Evolutionary conservation across 2,797 vertebrate species (phyloP).

Genomic region (Sebastes taczanowskii): DNA sequence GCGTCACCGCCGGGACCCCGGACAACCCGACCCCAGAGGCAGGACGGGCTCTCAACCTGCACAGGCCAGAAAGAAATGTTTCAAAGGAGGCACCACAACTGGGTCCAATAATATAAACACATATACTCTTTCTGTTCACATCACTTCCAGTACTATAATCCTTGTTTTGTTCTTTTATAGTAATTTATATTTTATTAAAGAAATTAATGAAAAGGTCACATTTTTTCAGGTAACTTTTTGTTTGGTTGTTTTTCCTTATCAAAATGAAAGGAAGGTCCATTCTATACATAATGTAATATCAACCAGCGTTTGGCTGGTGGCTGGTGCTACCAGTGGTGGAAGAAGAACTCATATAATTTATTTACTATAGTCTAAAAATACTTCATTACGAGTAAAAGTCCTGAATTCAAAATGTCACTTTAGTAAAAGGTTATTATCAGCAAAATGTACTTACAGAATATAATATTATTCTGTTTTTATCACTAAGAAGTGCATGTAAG

Average conservation of each 20-base stretch:
- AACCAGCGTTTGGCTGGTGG: no score
- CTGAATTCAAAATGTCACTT: no score
- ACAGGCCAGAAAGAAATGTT: not conserved
- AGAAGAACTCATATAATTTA: not conserved
- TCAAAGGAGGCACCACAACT: not conserved
- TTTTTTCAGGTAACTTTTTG: not conserved
- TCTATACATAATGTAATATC: no score
- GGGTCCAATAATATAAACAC: accelerated
- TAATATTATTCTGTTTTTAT: no score
- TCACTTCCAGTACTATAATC: not conserved
- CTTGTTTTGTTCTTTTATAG: not conserved
- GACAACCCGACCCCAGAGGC: conserved; percentile 75
- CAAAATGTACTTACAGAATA: no score
- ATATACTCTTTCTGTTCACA: not conserved
- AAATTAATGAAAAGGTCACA: not conserved
- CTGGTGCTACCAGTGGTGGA: not conserved
- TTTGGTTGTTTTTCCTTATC: not conserved
- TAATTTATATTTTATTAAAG: not conserved
- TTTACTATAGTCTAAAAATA: not conserved
- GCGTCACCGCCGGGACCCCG: not conserved
- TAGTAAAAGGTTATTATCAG: no score
- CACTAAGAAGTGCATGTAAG: no score
- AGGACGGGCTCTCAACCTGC: conserved; percentile 78
- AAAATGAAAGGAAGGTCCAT: not conserved
- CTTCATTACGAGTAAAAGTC: no score